Percentiles rank a stretch among this genome's conserved stretches.
These are phyloP conservation scores for Incurvaria masculella DNA, from an alignment of 2,888 invertebrate genomes.

Conservation along the genomic window DNA sequence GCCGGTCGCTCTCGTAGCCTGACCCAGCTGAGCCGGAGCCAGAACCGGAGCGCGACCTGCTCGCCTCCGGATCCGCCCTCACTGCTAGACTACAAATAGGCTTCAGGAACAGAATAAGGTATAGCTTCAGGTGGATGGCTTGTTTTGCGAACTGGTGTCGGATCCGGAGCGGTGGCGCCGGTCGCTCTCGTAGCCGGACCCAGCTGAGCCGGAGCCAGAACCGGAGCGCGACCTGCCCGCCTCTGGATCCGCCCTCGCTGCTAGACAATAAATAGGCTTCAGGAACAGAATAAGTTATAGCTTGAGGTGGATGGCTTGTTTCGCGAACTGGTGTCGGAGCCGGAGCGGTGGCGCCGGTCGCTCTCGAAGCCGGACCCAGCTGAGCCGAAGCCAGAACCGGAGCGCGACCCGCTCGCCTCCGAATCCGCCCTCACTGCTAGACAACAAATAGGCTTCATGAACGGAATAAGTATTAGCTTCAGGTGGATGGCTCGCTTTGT, in stretches of 20 bases:
- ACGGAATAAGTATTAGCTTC: too few species aligned
- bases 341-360: slow-evolving; percentile 41
- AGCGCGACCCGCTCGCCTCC: slow-evolving; percentile 30
- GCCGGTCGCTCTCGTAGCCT: slow-evolving; percentile 54
- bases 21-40: slow-evolving; percentile 52
- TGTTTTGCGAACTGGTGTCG: slow-evolving; percentile 37
- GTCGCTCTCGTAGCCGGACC: slow-evolving; percentile 57
- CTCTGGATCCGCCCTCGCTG: slow-evolving; percentile 32
- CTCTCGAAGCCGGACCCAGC: slow-evolving; percentile 57
- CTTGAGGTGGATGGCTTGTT: slow-evolving; percentile 20
- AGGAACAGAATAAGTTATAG: too few species aligned
- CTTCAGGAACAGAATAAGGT: too few species aligned
- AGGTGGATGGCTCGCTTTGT: too few species aligned
- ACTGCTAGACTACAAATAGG: too few species aligned
- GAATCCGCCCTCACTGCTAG: too few species aligned
- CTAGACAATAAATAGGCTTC: too few species aligned
- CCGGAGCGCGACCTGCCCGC: slow-evolving; percentile 30
- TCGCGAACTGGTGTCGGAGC: slow-evolving; percentile 43
- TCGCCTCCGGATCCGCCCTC: slow-evolving; percentile 32
- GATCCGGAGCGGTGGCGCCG: slow-evolving; percentile 39
- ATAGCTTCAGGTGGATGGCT: slow-evolving; percentile 20
- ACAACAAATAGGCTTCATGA: too few species aligned
- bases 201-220: slow-evolving; percentile 47
- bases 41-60: slow-evolving; percentile 31
- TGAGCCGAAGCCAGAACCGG: slow-evolving; percentile 42